phyloP scores from a whole-genome alignment of 2,888 invertebrate genomes.

The Balanococcus diminutus region DNA sequence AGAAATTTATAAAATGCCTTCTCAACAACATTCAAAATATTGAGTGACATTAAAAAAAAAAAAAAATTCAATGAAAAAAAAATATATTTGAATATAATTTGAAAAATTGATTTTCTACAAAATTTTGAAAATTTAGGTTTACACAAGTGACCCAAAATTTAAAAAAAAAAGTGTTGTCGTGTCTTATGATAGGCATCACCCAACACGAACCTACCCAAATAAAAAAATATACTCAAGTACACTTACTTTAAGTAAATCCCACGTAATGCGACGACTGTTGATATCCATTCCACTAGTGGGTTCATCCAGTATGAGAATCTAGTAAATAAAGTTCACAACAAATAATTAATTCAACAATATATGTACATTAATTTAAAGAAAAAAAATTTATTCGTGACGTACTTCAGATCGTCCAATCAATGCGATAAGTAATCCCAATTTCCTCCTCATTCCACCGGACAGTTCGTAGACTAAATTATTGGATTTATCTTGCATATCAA shows the following conservation, averaged over 20 bases:
- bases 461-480: slow-evolving; percentile 68
- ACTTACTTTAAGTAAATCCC: slow-evolving; percentile 78
- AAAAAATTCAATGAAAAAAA: neutral
- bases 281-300: slow-evolving; percentile 94
- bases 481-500: slow-evolving; percentile 71
- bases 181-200: no score
- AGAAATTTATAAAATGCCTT: no score
- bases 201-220: no score
- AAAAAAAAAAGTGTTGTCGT: no score
- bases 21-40: no score
- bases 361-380: neutral
- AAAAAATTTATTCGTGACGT: slow-evolving; percentile 54
- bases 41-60: no score
- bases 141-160: no score
- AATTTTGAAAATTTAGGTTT: neutral
- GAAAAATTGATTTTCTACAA: no score
- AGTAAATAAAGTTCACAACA: slow-evolving; percentile 55
- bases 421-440: slow-evolving; percentile 84
- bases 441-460: slow-evolving; percentile 93
- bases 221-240: slow-evolving; percentile 56
- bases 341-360: neutral
- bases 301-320: slow-evolving; percentile 74
- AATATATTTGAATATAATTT: no score
- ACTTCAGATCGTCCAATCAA: slow-evolving; percentile 78
- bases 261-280: slow-evolving; percentile 82